Evolutionary conservation across 2,113 vertebrate genomes (phyloP), one percentile per base, ranked within the genome.

Genomic region (Cyanoderma ruficeps): DNA sequence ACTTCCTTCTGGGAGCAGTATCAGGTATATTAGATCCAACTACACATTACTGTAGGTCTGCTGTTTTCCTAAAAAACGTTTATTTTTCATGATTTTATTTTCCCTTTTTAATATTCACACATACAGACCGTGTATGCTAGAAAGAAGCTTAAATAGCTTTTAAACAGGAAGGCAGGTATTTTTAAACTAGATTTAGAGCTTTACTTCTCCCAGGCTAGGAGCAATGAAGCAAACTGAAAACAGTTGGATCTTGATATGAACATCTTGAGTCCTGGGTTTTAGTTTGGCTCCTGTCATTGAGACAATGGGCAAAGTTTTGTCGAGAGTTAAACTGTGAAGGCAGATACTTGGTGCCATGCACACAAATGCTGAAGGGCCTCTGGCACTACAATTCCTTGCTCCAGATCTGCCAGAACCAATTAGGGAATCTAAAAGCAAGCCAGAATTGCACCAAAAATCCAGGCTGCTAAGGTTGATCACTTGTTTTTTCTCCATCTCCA

Each of bases 171-270:
- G 35, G 8, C 15, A 42, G 16, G 14, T 87, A 42, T 71, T 84
- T 13, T 42, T 65, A 56, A 53, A 53, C 37, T 47, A 61, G 37
- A 46, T 42, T 46, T 68, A 70, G 44, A 83, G 8, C 11, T 61
- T 23, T n/a, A 30, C 10, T 42, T 79, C 16, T 93, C 7, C 28
- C 3, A 5, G 15, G 27, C 7, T 77, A 31, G 77, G 88, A 67
- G 35, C 0, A 0, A 68, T 69, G 41, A 18, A 19, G 5, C 9
- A 76, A 52, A 64, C 7, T 35, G 20, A 74, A 70, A 49, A 47
- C 14, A n/a, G 5, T 10, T 53, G 15, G 15, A 63, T 85, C 14
- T 57, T 37, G 1, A 28, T 53, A 18, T 49, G 41, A 75, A n/a
- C 7, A 28, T 3, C 6, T n/a, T 76, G 12, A 3, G 10, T 25